These are phyloP conservation scores for Zaprionus taronus DNA, from an alignment of 1,140 invertebrate genomes.

Conservation along the genomic window DNA sequence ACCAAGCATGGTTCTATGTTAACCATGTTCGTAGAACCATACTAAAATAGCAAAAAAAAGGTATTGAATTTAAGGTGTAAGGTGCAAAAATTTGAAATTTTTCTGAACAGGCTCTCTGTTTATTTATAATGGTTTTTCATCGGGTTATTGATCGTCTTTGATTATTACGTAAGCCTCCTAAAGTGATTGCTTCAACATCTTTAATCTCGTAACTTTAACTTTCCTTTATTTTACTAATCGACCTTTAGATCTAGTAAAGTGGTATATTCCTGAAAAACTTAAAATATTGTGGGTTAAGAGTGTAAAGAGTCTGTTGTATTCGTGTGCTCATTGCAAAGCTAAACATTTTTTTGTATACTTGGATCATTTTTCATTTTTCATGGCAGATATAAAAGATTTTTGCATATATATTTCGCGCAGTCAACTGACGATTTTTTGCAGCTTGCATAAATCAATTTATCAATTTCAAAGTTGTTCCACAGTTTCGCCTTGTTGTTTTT, in stretches of 20 bases:
- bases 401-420: conserved; percentile 45
- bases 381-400: conserved; percentile 50
- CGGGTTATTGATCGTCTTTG: no score
- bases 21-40: no score
- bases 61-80: no score
- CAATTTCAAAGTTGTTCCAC: conserved; percentile 75
- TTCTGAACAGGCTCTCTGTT: no score
- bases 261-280: not conserved
- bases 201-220: not conserved
- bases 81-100: no score
- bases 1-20: no score
- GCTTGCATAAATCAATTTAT: conserved; percentile 80
- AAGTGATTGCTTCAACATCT: no score
- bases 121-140: no score
- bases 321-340: conserved; percentile 8
- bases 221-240: not conserved
- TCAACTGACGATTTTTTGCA: conserved; percentile 58
- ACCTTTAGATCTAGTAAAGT: not conserved
- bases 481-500: conserved; percentile 48
- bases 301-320: conserved; percentile 22
- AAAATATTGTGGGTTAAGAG: conserved; percentile 29
- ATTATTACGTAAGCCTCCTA: no score
- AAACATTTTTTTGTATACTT: conserved; percentile 13
- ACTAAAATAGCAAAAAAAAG: no score
- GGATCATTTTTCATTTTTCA: conserved; percentile 66